Percentiles rank a stretch among this genome's conserved stretches.
phyloP scores from a whole-genome alignment of 1,140 invertebrate species.

The Anoplophora glabripennis region DNA sequence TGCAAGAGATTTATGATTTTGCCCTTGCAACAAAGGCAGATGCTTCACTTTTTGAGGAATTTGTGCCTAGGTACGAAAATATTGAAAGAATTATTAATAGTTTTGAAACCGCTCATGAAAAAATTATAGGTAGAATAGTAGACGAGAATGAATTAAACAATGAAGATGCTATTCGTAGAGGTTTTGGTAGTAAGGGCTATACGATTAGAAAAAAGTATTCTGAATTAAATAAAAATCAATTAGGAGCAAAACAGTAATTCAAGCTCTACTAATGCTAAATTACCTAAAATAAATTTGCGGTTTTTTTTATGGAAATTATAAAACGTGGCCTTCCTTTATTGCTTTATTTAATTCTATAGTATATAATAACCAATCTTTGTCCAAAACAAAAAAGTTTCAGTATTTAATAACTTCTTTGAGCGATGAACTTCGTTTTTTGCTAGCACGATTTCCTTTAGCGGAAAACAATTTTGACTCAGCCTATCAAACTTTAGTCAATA shows the following conservation, averaged over 20 bases:
- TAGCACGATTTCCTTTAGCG: slow-evolving; percentile 21
- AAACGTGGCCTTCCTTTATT: slow-evolving; percentile 2
- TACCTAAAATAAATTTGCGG: slow-evolving; percentile 9
- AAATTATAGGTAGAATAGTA: not conserved
- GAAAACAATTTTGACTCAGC: slow-evolving; percentile 31
- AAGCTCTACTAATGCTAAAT: not conserved
- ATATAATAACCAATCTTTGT: slow-evolving; percentile 6
- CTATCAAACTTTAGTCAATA: slow-evolving; percentile 22
- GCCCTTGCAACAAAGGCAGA: not conserved
- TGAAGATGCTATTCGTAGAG: not conserved
- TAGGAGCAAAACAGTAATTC: too few species aligned
- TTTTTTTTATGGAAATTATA: slow-evolving; percentile 5
- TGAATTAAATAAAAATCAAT: too few species aligned
- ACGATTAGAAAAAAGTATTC: too few species aligned
- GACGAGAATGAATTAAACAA: not conserved
- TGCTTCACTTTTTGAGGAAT: not conserved
- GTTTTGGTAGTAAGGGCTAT: not conserved
- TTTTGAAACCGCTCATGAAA: not conserved
- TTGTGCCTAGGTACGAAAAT: not conserved
- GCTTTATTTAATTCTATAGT: slow-evolving; percentile 11
- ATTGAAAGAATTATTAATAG: not conserved
- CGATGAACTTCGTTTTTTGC: slow-evolving; percentile 18
- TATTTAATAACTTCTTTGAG: slow-evolving; percentile 27
- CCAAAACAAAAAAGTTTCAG: slow-evolving; percentile 17
- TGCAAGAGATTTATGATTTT: slow-evolving; percentile 6